phyloP scores from a whole-genome alignment of 2,888 invertebrate genomes.

The Mimumesa dahlbomi region DNA sequence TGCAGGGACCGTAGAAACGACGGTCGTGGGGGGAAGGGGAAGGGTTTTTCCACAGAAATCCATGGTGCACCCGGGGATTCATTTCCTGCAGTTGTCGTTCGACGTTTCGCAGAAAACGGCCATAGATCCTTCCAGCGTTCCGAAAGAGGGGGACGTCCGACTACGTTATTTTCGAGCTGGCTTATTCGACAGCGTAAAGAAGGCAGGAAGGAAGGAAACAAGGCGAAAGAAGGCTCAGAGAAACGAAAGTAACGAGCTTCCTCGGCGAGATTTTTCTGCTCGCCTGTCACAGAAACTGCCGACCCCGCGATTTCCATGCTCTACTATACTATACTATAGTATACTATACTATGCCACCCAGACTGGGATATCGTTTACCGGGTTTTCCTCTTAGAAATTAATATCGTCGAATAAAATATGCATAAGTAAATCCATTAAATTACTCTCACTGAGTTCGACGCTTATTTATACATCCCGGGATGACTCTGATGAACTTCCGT shows the following conservation, averaged over 20 bases:
- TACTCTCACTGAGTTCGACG: neutral
- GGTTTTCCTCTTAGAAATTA: neutral
- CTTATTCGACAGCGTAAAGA: slow-evolving; percentile 37
- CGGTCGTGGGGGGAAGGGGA: neutral
- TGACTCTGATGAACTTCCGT: neutral
- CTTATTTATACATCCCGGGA: neutral
- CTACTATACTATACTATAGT: no score
- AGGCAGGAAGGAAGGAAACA: slow-evolving; percentile 37
- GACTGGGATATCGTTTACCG: neutral
- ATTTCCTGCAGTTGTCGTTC: slow-evolving; percentile 58
- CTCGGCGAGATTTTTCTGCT: slow-evolving; percentile 47
- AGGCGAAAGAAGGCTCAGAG: slow-evolving; percentile 26
- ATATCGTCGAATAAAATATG: neutral
- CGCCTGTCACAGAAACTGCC: slow-evolving; percentile 31
- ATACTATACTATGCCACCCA: no score
- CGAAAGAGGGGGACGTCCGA: slow-evolving; percentile 25
- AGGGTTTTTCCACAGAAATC: slow-evolving; percentile 42
- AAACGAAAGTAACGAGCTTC: slow-evolving; percentile 57
- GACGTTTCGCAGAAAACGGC: slow-evolving; percentile 50
- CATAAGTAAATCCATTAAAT: slow-evolving; percentile 1
- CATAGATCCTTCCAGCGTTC: slow-evolving; percentile 11
- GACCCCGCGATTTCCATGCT: neutral
- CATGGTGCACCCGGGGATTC: slow-evolving; percentile 25
- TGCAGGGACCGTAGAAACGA: slow-evolving; percentile 21
- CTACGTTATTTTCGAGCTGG: slow-evolving; percentile 52